Base-by-base conservation (phyloP, 2,113 vertebrate species). In the Prolemur simus region DNA sequence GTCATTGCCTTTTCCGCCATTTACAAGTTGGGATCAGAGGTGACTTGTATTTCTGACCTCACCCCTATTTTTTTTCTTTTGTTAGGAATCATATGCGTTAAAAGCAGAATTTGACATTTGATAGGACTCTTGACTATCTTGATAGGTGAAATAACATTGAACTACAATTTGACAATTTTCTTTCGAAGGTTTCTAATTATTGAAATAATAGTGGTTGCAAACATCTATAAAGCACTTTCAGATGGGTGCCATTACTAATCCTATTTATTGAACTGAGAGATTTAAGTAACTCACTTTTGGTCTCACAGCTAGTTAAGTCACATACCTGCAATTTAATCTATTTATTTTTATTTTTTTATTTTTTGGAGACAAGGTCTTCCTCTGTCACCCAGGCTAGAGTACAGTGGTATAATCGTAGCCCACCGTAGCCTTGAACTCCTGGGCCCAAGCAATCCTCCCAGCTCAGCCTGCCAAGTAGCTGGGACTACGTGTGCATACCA, bases 141-240 rank as follows among this genome's bases (percentile, higher is more conserved):
- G 3, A 3, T 89, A 54, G 47, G 25, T 82, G 32, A 84, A 88
- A 54, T 77, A 88, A 64, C 17, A 45, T 47, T 73, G 12, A 80
- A 84, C 60, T 89, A n/a, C 64, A 80, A 74, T 71, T 92, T 58
- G 56, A 52, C 58, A 39, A 49, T 92, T 87, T 87, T 71, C 89
- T 63, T 94, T 64, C 20, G n/a, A 6, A 27, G 73, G 34, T 89
- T 69, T 82, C 32, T 87, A 63, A 42, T 78, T 58, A 52, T 78
- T 93, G 27, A 89, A 89, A 8, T 66, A 73, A 84, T 52, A 45
- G 47, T 56, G 54, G 6, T 56, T 34, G 17, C 14, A 58, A 34
- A 4, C 47, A 58, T 81, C 47, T 27, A 2, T 49, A 34, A 47
- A 93, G 45, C 73, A 68, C 39, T 23, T 66, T 32, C 27, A 74